Evolutionary conservation across 2,888 invertebrate genomes (phyloP).

Genomic region (Heteromyza rotundicornis): DNA sequence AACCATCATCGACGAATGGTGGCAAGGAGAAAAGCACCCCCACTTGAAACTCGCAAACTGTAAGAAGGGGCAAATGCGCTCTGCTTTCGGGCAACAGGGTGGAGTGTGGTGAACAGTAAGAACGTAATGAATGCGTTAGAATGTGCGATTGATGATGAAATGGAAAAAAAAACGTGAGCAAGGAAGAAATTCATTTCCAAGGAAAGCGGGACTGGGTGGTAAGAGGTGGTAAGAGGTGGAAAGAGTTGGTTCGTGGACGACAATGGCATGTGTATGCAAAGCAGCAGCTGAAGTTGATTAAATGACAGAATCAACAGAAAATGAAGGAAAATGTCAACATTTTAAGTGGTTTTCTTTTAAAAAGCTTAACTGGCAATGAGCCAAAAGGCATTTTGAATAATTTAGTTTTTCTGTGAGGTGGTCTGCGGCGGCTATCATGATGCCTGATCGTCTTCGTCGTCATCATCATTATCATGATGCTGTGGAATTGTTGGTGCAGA

Average conservation of each 20-base stretch:
- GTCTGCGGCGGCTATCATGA: too few species aligned
- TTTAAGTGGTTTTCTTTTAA: conserved; percentile 55
- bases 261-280: conserved; percentile 44
- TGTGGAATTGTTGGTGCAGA: too few species aligned
- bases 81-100: not conserved
- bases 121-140: too few species aligned
- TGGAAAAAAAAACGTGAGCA: too few species aligned
- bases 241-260: not conserved
- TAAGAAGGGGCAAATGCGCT: not conserved
- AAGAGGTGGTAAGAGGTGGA: too few species aligned
- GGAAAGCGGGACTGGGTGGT: too few species aligned
- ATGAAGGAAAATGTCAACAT: conserved; percentile 55
- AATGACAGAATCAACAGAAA: conserved; percentile 54
- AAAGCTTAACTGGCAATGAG: not conserved
- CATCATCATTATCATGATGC: too few species aligned
- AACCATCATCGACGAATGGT: conserved; percentile 12
- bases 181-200: too few species aligned
- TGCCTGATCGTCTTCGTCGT: too few species aligned
- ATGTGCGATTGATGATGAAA: too few species aligned
- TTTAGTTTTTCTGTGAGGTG: too few species aligned
- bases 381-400: conserved; percentile 48
- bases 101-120: not conserved
- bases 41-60: conserved; percentile 18
- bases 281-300: conserved; percentile 52
- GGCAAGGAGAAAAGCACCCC: too few species aligned